Conservation (phyloP, 2,888 invertebrate species). For the Lithosia quadra region DNA sequence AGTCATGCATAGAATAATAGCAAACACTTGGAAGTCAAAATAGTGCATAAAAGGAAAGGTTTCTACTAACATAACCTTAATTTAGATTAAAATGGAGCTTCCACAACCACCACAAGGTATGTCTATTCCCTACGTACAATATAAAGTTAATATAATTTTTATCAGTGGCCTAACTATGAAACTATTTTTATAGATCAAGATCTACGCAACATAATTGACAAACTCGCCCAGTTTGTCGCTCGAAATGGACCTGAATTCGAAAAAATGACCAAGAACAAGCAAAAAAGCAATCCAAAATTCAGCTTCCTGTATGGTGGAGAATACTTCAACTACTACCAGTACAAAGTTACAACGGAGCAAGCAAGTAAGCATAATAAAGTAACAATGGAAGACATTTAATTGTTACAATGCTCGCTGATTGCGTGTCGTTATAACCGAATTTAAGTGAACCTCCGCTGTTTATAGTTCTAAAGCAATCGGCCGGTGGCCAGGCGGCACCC, state of each 20-base stretch:
- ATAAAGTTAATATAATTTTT: neutral
- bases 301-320: slow-evolving; percentile 98
- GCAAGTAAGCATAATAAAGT: slow-evolving; percentile 90
- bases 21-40: slow-evolving; percentile 19
- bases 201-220: slow-evolving; percentile 98
- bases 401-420: slow-evolving; percentile 76
- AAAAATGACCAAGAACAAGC: slow-evolving; percentile 99
- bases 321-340: slow-evolving; percentile 98
- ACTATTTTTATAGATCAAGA: slow-evolving; percentile 91
- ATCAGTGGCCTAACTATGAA: slow-evolving; percentile 13
- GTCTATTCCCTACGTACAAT: neutral
- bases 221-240: slow-evolving; percentile 99
- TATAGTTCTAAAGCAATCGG: slow-evolving; percentile 92
- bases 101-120: slow-evolving; percentile 89
- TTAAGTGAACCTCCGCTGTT: slow-evolving; percentile 87
- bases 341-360: slow-evolving; percentile 98
- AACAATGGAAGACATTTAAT: slow-evolving; percentile 62
- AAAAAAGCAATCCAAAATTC: slow-evolving; percentile 99
- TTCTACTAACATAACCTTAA: slow-evolving; percentile 70
- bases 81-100: slow-evolving; percentile 78
- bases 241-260: slow-evolving; percentile 99
- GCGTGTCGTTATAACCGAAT: slow-evolving; percentile 78
- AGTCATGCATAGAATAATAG: slow-evolving; percentile 35
- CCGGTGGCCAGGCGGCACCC: slow-evolving; percentile 84
- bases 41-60: slow-evolving; percentile 29